phyloP scores from a whole-genome alignment of 2,113 vertebrate species.

The Vulpes ferrilata region DNA sequence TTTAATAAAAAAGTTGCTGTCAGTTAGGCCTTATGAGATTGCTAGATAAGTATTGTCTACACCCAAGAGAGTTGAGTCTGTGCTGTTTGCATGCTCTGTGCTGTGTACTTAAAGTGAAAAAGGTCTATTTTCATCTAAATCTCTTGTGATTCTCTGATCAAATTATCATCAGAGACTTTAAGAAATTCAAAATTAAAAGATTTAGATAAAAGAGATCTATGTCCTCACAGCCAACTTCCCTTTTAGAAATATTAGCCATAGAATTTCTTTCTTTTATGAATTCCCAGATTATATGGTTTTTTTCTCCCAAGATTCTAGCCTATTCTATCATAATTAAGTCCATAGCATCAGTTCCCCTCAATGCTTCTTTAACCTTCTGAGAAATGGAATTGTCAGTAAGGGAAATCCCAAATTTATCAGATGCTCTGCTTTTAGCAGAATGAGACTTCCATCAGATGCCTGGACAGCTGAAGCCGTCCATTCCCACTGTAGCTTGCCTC shows the following conservation, averaged over 20 bases:
- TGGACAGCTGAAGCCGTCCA: conserved; percentile 57
- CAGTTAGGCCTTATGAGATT: neutral
- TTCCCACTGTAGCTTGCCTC: conserved; percentile 6
- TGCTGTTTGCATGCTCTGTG: neutral
- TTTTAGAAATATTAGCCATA: conserved; percentile 57
- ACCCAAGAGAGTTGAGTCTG: neutral
- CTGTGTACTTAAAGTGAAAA: conserved; percentile 36
- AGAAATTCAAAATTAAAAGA: conserved; percentile 59
- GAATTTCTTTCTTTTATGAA: conserved; percentile 56
- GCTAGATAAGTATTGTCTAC: neutral
- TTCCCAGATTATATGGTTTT: conserved; percentile 5
- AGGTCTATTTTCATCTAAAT: conserved; percentile 15
- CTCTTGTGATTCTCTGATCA: neutral
- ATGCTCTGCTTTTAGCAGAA: conserved; percentile 57
- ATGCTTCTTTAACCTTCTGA: conserved; percentile 61
- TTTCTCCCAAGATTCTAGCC: conserved; percentile 55
- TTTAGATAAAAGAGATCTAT: conserved; percentile 53
- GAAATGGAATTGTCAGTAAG: conserved; percentile 69
- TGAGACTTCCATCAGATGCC: conserved; percentile 58
- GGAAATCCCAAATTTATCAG: conserved; percentile 70
- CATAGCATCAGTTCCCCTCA: conserved; percentile 68
- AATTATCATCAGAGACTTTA: conserved; percentile 26
- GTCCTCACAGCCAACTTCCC: conserved; percentile 2
- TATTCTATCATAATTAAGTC: conserved; percentile 70
- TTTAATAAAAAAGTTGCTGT: neutral